Evolutionary conservation across 2,888 invertebrate genomes (phyloP).

Genomic region (Petrolisthes manimaculis): DNA sequence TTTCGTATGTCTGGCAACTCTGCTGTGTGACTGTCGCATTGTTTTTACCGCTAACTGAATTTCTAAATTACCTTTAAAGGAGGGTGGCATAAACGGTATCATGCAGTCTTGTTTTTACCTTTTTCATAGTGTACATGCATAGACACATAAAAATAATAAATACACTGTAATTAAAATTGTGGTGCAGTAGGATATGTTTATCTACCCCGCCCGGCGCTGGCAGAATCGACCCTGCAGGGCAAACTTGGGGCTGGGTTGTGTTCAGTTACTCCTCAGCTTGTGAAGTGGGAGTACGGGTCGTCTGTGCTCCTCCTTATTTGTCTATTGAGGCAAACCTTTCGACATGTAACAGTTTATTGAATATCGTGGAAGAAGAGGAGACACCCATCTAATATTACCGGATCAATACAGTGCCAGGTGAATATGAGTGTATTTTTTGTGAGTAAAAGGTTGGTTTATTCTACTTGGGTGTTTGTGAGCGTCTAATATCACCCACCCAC

Average conservation of each 20-base stretch:
- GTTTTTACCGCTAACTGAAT: background rate
- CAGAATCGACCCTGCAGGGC: slow-evolving; percentile 13
- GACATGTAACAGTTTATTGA: slow-evolving; percentile 8
- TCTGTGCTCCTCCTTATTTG: background rate
- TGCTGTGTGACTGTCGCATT: background rate
- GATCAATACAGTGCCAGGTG: slow-evolving; percentile 12
- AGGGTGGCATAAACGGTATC: background rate
- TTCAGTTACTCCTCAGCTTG: background rate
- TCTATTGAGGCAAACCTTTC: background rate
- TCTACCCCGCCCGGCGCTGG: background rate
- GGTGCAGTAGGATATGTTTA: background rate
- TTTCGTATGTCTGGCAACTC: slow-evolving; percentile 10
- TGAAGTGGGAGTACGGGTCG: background rate
- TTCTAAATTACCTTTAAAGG: too few species aligned
- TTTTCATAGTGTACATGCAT: too few species aligned
- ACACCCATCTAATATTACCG: background rate
- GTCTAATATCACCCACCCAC: background rate
- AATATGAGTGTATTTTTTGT: background rate
- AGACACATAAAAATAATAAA: too few species aligned
- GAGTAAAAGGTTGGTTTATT: too few species aligned
- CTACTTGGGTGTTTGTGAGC: too few species aligned
- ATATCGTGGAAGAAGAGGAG: slow-evolving; percentile 6
- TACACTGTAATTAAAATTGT: too few species aligned
- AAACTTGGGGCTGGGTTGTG: background rate
- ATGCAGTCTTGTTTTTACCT: background rate